These are phyloP conservation scores for Myopa testacea DNA, from an alignment of 2,888 invertebrate genomes.

Conservation along the genomic window DNA sequence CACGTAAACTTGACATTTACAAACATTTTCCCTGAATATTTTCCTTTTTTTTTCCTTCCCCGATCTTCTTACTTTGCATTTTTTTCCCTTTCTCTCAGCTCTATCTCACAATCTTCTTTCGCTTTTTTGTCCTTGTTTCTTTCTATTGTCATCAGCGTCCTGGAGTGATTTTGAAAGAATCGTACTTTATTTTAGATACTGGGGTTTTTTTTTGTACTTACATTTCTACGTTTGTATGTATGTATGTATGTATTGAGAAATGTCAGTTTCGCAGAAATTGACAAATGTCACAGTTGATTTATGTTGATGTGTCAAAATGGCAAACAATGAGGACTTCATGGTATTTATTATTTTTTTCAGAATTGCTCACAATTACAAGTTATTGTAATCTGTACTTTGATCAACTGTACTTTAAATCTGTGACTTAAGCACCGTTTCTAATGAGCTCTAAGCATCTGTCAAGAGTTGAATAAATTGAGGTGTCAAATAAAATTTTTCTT, in stretches of 20 bases:
- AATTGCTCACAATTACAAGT: not conserved
- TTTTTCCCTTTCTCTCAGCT: not conserved
- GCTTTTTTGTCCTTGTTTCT: not conserved
- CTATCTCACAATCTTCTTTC: not conserved
- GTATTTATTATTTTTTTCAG: not conserved
- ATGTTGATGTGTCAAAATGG: conserved; percentile 27
- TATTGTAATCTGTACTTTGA: not conserved
- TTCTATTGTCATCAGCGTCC: conserved; percentile 12
- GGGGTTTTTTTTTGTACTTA: not conserved
- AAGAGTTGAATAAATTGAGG: too few relatives aligned
- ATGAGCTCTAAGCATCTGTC: not conserved
- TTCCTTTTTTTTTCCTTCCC: conserved; percentile 12
- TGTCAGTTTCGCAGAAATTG: conserved; percentile 35
- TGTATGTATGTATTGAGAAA: not conserved
- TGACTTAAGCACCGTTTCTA: conserved; percentile 21
- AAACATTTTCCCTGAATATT: conserved; percentile 9
- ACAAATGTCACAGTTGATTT: conserved; percentile 39
- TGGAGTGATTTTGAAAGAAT: conserved; percentile 18
- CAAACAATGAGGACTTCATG: conserved; percentile 27
- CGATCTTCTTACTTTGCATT: not conserved
- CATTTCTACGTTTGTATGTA: not conserved
- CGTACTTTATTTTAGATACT: not conserved
- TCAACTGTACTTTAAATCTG: not conserved
- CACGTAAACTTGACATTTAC: conserved; percentile 34
- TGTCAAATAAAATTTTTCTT: too few relatives aligned